Conservation (phyloP, 2,113 vertebrate species). For the Eublepharis macularius region DNA sequence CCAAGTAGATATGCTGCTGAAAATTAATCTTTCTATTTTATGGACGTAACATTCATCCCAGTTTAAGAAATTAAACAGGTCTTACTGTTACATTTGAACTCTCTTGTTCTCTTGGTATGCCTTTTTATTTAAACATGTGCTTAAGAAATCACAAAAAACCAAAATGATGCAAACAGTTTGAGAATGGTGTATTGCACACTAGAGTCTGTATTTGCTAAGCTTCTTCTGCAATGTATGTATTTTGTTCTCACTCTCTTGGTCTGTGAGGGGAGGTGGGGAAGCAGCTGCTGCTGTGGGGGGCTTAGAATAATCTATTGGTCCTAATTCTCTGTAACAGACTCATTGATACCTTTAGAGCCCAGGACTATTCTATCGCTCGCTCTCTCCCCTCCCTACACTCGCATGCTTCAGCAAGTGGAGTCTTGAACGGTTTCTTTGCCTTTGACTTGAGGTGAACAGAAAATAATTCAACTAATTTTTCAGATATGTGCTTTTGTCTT, state of each 20-base stretch:
- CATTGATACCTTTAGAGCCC: slow-evolving; percentile 8
- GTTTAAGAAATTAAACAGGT: not conserved
- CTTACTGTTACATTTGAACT: not conserved
- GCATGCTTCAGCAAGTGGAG: not conserved
- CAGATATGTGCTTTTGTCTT: no score
- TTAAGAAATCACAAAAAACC: not conserved
- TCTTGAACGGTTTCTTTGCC: slow-evolving; percentile 4
- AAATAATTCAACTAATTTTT: slow-evolving; percentile 15
- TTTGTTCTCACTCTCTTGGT: not conserved
- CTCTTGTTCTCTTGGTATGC: not conserved
- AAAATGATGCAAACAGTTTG: fast-evolving
- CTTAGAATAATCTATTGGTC: slow-evolving; percentile 21
- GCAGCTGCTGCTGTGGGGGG: slow-evolving; percentile 27
- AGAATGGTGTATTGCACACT: not conserved
- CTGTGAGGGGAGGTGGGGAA: not conserved
- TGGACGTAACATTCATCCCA: not conserved
- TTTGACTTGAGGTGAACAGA: not conserved
- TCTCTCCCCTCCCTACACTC: not conserved
- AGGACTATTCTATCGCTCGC: slow-evolving; percentile 13
- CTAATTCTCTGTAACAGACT: slow-evolving; percentile 34
- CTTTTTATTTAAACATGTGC: not conserved
- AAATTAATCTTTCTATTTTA: not conserved
- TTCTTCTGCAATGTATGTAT: not conserved
- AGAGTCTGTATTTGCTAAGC: not conserved
- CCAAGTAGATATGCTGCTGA: not conserved